Base-by-base conservation (phyloP, 2,113 vertebrate genomes). In the Climacteris rufus region DNA sequence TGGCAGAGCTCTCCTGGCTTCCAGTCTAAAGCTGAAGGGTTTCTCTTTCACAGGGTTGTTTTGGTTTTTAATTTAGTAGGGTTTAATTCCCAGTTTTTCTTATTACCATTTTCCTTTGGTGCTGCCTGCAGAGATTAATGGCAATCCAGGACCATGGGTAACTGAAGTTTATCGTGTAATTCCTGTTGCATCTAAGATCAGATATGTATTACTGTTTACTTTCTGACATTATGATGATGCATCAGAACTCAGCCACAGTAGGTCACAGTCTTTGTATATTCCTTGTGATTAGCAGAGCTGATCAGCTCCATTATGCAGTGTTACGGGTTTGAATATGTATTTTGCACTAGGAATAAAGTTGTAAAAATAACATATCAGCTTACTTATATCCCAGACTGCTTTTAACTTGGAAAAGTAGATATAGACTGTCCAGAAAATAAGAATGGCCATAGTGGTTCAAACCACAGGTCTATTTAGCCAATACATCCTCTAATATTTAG, bases 21-120 rank as follows among this genome's bases (percentile, higher is more conserved):
- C 57, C 47, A 63, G 0, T 11, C 21, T 65, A 60, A 61, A 86
- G 45, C 31, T 79, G 63, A n/a, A 54, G 15, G 20, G 15, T 37
- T 88, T 84, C 52, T 75, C n/a, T 71, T 79, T 44, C 47, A 37
- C 19, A 63, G 21, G 13, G 16, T 19, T 61, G 9, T 25, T 65
- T 24, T 6, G 16, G 3, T 5, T 8, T 0, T 8, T 1, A 16
- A 40, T 61, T 28, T 4, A 40, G 33, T 31, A 64, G 25, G 15
- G 14, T 53, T 68, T 69, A 72, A 40, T 68, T 69, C 37, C 17
- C 24, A 13, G 2, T 40, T 80, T 42, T 71, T 71, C 35, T 56
- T 35, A 49, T n/a, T 65, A 25, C 33, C 0, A 0, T 68, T 80
- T 91, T 31, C 27, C 8, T 1, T 18, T 37, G 17, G 49, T 60